These are phyloP conservation scores for Desmodus rotundus DNA, from an alignment of 2,113 vertebrate genomes.

Conservation along the genomic window DNA sequence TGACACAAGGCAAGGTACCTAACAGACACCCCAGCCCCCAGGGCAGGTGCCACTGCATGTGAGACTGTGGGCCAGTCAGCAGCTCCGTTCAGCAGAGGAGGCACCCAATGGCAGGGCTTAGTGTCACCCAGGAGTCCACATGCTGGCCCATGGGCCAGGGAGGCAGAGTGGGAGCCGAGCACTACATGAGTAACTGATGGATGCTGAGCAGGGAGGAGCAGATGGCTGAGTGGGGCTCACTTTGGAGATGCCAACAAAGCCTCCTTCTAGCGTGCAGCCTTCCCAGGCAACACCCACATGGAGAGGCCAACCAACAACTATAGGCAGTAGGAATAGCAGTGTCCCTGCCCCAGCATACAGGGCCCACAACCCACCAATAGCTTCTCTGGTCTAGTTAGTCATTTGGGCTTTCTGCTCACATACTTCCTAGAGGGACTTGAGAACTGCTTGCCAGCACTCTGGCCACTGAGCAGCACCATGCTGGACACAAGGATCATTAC, in stretches of 20 bases:
- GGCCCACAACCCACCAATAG: neutral
- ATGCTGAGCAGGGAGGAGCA: too few species aligned
- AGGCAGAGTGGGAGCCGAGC: neutral
- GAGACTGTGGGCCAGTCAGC: neutral
- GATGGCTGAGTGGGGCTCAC: neutral
- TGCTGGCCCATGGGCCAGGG: neutral
- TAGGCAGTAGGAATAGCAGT: too few species aligned
- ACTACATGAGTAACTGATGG: neutral
- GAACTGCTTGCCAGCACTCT: neutral
- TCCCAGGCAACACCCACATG: neutral
- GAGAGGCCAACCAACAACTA: neutral
- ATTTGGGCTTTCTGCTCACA: too few species aligned
- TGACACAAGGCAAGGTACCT: neutral
- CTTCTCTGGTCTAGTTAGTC: neutral
- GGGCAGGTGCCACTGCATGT: neutral
- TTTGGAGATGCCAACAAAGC: neutral
- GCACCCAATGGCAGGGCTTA: neutral
- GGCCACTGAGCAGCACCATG: neutral
- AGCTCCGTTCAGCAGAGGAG: neutral
- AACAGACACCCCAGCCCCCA: neutral
- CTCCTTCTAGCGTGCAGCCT: neutral
- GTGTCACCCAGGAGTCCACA: neutral
- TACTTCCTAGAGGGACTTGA: too few species aligned
- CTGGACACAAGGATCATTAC: neutral
- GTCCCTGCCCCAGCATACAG: too few species aligned